phyloP scores from a whole-genome alignment of 2,113 vertebrate species.

The Melanerpes formicivorus region DNA sequence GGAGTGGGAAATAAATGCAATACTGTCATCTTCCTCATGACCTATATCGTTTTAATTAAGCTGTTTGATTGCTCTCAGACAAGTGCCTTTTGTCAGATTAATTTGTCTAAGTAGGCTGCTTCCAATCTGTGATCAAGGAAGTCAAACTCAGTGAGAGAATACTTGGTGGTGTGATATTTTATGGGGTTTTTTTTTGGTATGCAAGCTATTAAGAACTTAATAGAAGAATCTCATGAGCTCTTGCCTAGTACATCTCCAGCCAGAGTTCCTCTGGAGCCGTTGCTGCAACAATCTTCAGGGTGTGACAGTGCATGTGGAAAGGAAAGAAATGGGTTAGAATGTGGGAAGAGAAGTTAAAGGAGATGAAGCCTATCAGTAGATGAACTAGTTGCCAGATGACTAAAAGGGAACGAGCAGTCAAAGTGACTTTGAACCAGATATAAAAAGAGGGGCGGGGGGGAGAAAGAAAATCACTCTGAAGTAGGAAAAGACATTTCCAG shows the following conservation, averaged over 20 bases:
- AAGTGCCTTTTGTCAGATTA: background rate
- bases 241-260: background rate
- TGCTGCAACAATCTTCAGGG: background rate
- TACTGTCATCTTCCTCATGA: background rate
- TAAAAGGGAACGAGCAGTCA: background rate
- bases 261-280: background rate
- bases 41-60: slow-evolving; percentile 6
- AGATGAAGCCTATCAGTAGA: background rate
- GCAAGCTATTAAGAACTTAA: background rate
- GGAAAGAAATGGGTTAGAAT: background rate
- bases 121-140: background rate
- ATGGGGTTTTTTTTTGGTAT: background rate
- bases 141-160: background rate
- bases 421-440: background rate
- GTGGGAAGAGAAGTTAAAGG: background rate
- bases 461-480: too few relatives aligned
- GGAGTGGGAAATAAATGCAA: background rate
- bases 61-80: background rate
- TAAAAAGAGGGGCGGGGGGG: too few relatives aligned
- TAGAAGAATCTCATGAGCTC: background rate
- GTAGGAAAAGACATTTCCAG: background rate
- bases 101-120: background rate
- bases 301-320: background rate
- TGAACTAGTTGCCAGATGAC: too few relatives aligned
- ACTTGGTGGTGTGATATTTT: background rate